phyloP scores from a whole-genome alignment of 2,113 vertebrate species.

The Apodemus sylvaticus region DNA sequence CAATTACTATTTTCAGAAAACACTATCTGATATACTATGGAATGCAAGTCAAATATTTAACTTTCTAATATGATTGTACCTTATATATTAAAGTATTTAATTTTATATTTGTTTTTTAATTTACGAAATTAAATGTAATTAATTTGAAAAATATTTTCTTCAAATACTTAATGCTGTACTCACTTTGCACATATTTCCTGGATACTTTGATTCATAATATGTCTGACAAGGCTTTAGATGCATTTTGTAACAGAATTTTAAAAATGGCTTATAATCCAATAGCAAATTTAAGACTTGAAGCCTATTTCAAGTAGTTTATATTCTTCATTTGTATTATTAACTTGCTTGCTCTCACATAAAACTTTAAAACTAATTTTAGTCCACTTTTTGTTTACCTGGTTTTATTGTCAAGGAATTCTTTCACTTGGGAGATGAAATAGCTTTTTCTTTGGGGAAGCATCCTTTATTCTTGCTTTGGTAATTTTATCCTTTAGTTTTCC shows the following conservation, averaged over 20 bases:
- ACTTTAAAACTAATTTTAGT: background rate
- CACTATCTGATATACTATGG: background rate
- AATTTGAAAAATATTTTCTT: background rate
- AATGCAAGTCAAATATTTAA: background rate
- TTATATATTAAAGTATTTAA: background rate
- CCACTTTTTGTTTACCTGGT: background rate
- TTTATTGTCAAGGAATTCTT: background rate
- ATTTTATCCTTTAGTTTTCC: background rate
- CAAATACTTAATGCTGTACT: background rate
- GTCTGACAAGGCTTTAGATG: background rate
- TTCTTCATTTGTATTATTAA: background rate
- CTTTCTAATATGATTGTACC: background rate
- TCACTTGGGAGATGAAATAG: background rate
- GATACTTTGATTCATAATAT: background rate
- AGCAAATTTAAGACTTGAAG: background rate
- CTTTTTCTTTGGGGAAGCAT: background rate
- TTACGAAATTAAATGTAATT: too few relatives aligned
- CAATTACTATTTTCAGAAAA: background rate
- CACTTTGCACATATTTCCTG: background rate
- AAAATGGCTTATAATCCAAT: background rate
- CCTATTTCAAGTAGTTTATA: background rate
- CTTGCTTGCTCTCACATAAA: background rate
- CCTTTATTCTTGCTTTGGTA: background rate
- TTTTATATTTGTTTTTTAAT: background rate
- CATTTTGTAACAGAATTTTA: background rate